Evolutionary conservation across 2,888 invertebrate species (phyloP).

Genomic region (Marronus borbonicus): DNA sequence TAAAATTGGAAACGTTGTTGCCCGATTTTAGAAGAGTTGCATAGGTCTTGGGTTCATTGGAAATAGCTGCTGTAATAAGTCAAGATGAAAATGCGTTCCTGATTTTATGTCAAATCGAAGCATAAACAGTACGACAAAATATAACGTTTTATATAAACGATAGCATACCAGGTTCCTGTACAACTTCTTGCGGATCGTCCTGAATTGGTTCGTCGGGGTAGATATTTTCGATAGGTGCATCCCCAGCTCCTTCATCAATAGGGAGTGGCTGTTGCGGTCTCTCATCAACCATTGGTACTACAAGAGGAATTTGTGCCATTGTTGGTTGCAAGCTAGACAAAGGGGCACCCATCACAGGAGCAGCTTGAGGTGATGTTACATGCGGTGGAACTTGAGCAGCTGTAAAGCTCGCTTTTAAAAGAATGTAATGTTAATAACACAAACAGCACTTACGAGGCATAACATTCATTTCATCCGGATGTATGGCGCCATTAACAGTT

Average conservation of each 20-base stretch:
- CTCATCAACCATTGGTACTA: slow-evolving; percentile 60
- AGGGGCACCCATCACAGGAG: slow-evolving; percentile 58
- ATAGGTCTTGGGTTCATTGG: slow-evolving; percentile 88
- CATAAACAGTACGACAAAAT: no score
- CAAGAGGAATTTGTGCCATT: slow-evolving; percentile 58
- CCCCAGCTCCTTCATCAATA: slow-evolving; percentile 60
- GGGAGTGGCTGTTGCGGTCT: slow-evolving; percentile 53
- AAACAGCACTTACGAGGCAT: slow-evolving; percentile 59
- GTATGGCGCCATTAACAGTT: slow-evolving; percentile 68
- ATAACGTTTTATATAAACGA: no score
- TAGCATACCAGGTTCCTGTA: slow-evolving; percentile 47
- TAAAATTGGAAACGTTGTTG: slow-evolving; percentile 57
- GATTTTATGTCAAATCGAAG: no score
- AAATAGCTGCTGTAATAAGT: slow-evolving; percentile 55
- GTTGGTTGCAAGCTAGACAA: slow-evolving; percentile 60
- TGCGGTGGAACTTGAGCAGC: slow-evolving; percentile 58
- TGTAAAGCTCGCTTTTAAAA: slow-evolving; percentile 14
- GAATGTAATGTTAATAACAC: not conserved
- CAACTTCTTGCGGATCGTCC: slow-evolving; percentile 49
- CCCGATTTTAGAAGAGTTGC: slow-evolving; percentile 86
- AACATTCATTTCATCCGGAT: slow-evolving; percentile 68
- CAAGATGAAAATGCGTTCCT: not conserved
- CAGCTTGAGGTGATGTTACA: slow-evolving; percentile 60
- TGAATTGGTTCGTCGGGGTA: slow-evolving; percentile 55
- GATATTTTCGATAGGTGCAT: slow-evolving; percentile 60